Conservation (phyloP, 2,888 invertebrate species). For the Strigamia transsilvanica region DNA sequence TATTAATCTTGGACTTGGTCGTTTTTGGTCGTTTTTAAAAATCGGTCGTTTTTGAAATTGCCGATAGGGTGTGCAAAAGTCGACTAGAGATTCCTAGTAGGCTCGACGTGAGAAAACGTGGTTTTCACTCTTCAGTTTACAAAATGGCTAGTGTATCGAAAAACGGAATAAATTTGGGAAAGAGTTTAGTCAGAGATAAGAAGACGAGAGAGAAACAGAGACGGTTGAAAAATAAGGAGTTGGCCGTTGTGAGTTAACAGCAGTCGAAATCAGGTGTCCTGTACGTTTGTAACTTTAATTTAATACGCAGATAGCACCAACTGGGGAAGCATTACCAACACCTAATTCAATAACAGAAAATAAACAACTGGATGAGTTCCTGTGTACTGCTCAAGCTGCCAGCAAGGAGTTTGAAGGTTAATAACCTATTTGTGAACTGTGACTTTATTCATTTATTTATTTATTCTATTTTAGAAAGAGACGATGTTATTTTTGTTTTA, state of each 20-base stretch:
- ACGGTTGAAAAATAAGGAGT: neutral
- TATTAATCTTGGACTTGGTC: neutral
- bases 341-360: conserved; percentile 93
- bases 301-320: conserved; percentile 73
- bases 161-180: neutral
- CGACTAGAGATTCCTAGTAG: neutral
- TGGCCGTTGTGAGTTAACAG: neutral
- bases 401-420: conserved; percentile 83
- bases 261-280: neutral
- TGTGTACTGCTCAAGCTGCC: conserved; percentile 93
- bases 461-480: neutral
- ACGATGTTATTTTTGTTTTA: conserved; percentile 5
- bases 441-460: conserved; percentile 58
- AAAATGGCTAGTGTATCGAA: neutral
- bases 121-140: neutral
- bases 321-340: conserved; percentile 69
- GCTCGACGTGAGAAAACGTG: neutral
- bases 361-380: conserved; percentile 94
- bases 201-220: neutral
- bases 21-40: neutral
- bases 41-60: neutral
- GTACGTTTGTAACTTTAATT: neutral
- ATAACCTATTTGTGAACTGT: conserved; percentile 57
- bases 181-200: conserved; percentile 34
- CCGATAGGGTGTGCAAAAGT: neutral